phyloP scores from a whole-genome alignment of 2,113 vertebrate genomes.

The Pteronura brasiliensis region DNA sequence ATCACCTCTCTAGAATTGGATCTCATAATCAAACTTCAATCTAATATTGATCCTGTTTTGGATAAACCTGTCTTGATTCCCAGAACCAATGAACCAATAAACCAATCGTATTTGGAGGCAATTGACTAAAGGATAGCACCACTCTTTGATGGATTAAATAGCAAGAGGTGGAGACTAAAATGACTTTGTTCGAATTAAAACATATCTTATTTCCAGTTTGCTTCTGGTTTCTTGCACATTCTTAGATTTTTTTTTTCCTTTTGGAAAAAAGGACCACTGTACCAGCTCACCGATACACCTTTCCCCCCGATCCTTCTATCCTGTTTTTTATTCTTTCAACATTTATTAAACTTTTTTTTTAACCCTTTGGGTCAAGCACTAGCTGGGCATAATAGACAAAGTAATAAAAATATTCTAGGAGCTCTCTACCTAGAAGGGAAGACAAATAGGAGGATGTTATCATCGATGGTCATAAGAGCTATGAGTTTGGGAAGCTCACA shows the following conservation, averaged over 20 bases:
- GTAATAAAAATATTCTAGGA: background rate
- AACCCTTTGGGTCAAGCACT: background rate
- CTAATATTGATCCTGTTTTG: conserved; percentile 13
- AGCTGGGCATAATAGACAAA: background rate
- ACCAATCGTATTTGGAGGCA: background rate
- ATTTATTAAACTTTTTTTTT: background rate
- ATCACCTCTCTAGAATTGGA: background rate
- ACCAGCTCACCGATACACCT: background rate
- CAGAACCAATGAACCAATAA: conserved; percentile 6
- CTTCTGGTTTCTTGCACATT: conserved; percentile 2
- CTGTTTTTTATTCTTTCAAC: background rate
- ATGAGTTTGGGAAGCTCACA: background rate
- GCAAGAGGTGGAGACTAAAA: background rate
- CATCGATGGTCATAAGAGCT: background rate
- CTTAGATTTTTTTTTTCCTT: background rate
- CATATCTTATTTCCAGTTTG: background rate
- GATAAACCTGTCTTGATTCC: conserved; percentile 29
- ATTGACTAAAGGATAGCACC: background rate
- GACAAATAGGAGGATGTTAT: background rate
- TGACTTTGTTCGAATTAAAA: conserved; percentile 7
- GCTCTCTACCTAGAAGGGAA: background rate
- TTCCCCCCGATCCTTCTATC: background rate
- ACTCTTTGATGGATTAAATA: background rate
- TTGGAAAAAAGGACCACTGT: background rate
- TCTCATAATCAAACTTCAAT: conserved; percentile 35